Evolutionary conservation across 2,888 invertebrate genomes (phyloP).

Genomic region (Steinernema hermaphroditum): DNA sequence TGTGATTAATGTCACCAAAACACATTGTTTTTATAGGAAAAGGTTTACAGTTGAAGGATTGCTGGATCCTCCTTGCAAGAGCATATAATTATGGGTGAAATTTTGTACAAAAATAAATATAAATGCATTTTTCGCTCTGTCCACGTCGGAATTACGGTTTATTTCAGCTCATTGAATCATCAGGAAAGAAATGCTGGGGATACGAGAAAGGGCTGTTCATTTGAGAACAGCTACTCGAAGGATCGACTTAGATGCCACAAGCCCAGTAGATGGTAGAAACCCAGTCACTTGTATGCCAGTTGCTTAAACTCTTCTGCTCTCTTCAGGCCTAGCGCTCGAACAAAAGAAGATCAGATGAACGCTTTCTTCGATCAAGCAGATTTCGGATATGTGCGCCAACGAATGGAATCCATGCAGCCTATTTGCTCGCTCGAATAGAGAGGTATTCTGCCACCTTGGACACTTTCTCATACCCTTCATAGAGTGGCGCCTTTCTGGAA

Average conservation of each 20-base stretch:
- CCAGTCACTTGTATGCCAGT: background rate
- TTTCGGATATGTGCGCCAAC: slow-evolving; percentile 78
- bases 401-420: slow-evolving; percentile 70
- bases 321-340: slow-evolving; percentile 10
- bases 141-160: no score
- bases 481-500: slow-evolving; percentile 82
- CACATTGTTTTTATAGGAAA: no score
- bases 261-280: slow-evolving; percentile 33
- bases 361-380: slow-evolving; percentile 89
- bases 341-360: slow-evolving; percentile 61
- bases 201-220: slow-evolving; percentile 40
- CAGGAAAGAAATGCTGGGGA: slow-evolving; percentile 43
- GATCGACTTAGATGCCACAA: slow-evolving; percentile 34
- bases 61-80: no score
- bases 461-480: slow-evolving; percentile 67
- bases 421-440: slow-evolving; percentile 72
- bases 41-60: no score
- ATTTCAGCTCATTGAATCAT: slow-evolving; percentile 1
- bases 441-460: slow-evolving; percentile 50
- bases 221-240: slow-evolving; percentile 42
- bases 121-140: no score
- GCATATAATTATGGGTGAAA: no score
- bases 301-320: no score
- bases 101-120: no score
- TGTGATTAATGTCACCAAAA: no score